Evolutionary conservation across 2,888 invertebrate species (phyloP).

Genomic region (Petrophora chlorosata): DNA sequence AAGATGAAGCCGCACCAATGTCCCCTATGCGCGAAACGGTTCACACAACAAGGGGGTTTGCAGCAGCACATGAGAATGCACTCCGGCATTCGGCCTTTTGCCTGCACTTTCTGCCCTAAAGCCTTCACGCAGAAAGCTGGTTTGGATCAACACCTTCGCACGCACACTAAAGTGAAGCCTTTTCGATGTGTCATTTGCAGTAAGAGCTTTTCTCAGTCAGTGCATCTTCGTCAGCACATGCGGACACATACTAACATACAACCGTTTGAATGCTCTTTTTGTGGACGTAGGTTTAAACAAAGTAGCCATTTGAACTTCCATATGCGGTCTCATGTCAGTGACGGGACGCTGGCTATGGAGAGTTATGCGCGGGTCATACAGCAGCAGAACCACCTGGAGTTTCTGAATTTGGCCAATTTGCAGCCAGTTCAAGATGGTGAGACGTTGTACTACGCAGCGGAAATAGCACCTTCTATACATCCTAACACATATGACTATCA

Average conservation of each 20-base stretch:
- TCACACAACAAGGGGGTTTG: slow-evolving; percentile 75
- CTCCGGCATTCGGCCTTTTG: slow-evolving; percentile 71
- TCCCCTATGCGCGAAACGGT: slow-evolving; percentile 69
- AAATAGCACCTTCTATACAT: slow-evolving; percentile 45
- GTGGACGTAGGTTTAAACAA: slow-evolving; percentile 73
- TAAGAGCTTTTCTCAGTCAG: slow-evolving; percentile 77
- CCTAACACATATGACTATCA: slow-evolving; percentile 18
- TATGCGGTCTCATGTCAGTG: slow-evolving; percentile 68
- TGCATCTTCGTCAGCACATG: slow-evolving; percentile 78
- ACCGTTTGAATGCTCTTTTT: slow-evolving; percentile 72
- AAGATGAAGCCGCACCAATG: slow-evolving; percentile 76
- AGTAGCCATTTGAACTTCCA: slow-evolving; percentile 79
- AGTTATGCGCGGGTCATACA: slow-evolving; percentile 52
- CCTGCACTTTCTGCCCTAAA: slow-evolving; percentile 71
- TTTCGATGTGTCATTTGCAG: slow-evolving; percentile 75
- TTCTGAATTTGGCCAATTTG: slow-evolving; percentile 63
- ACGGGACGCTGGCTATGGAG: slow-evolving; percentile 51
- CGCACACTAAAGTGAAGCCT: slow-evolving; percentile 77
- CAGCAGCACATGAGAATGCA: slow-evolving; percentile 80
- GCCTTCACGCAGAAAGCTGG: slow-evolving; percentile 78
- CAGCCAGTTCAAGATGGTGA: slow-evolving; percentile 70
- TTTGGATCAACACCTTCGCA: slow-evolving; percentile 75
- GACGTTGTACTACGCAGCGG: slow-evolving; percentile 70
- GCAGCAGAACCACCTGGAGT: slow-evolving; percentile 55
- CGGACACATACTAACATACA: slow-evolving; percentile 79